These are phyloP conservation scores for Microchirus variegatus DNA, from an alignment of 2,797 vertebrate species.

Conservation along the genomic window DNA sequence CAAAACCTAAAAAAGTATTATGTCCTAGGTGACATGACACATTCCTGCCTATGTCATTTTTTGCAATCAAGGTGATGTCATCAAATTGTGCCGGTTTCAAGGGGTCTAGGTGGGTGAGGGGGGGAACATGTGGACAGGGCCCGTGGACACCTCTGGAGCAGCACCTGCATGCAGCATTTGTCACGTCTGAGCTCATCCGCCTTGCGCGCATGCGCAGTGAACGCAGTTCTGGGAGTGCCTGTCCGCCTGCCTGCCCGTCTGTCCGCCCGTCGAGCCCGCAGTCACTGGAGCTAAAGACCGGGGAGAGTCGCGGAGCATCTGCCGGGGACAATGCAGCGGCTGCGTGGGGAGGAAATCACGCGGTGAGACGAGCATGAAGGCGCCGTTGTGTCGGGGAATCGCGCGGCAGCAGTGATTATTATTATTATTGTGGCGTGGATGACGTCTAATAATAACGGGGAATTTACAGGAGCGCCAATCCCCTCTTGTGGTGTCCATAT, in stretches of 20 bases:
- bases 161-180: slow-evolving; percentile 68
- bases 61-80: no score
- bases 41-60: no score
- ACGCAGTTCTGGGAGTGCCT: slow-evolving; percentile 77
- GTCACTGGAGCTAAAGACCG: slow-evolving; percentile 40
- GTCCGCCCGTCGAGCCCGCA: slow-evolving; percentile 59
- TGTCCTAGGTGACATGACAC: no score
- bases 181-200: slow-evolving; percentile 46
- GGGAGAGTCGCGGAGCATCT: slow-evolving; percentile 62
- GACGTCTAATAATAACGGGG: no score
- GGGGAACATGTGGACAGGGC: background rate
- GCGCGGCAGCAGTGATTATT: slow-evolving; percentile 26
- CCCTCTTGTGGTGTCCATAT: slow-evolving; percentile 23
- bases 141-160: background rate
- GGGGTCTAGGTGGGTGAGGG: no score
- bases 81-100: no score
- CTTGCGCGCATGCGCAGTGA: slow-evolving; percentile 71
- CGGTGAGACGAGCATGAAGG: slow-evolving; percentile 23
- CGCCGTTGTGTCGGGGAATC: slow-evolving; percentile 14
- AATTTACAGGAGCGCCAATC: no score
- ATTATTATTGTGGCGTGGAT: no score
- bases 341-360: slow-evolving; percentile 18
- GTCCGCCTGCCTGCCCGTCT: no score
- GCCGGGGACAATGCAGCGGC: slow-evolving; percentile 66
- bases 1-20: no score